Evolutionary conservation across 2,113 vertebrate genomes (phyloP).

Genomic region (Pseudopipra pipra): DNA sequence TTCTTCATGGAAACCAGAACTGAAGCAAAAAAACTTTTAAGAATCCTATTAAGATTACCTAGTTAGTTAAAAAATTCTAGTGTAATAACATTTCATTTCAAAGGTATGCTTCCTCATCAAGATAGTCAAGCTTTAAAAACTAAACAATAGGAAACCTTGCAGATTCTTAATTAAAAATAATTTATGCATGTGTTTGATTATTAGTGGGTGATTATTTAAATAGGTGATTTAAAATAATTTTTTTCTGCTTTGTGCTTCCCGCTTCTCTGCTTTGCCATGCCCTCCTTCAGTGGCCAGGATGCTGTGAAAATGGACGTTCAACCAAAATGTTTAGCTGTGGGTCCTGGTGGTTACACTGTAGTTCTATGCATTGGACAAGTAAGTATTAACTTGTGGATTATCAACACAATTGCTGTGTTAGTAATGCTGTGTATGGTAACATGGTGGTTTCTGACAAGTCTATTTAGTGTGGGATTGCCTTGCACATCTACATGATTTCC

Average conservation of each 20-base stretch:
- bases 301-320: slow-evolving; percentile 92
- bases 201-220: not conserved
- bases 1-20: not conserved
- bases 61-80: not conserved
- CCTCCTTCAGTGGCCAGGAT: slow-evolving; percentile 81
- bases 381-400: not conserved
- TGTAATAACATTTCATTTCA: not conserved
- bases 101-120: not conserved
- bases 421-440: not conserved
- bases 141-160: not conserved
- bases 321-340: slow-evolving; percentile 85
- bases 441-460: not conserved
- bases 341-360: slow-evolving; percentile 82
- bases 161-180: not conserved
- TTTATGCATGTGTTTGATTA: not conserved
- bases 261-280: accelerated
- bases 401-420: not conserved
- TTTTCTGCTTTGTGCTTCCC: not conserved
- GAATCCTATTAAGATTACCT: not conserved
- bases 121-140: not conserved
- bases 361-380: slow-evolving; percentile 91
- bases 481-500: not conserved
- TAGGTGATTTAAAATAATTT: not conserved
- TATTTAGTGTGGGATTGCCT: not conserved
- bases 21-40: not conserved